Evolutionary conservation across 2,113 vertebrate genomes (phyloP).

Genomic region (Phrynocephalus versicolor): DNA sequence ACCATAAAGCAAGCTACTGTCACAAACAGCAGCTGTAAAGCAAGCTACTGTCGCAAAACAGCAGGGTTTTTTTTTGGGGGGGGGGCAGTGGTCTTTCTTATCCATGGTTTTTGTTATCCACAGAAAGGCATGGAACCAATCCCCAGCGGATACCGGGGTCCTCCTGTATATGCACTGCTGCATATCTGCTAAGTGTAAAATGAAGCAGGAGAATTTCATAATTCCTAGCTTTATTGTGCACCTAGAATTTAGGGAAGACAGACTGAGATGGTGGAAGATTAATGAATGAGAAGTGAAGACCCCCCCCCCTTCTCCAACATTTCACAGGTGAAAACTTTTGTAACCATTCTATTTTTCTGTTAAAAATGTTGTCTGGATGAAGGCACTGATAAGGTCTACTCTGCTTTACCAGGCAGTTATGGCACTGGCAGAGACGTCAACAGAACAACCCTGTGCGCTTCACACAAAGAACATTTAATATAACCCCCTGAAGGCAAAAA

Average conservation of each 20-base stretch:
- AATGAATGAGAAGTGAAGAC: background rate
- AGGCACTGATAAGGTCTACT: background rate
- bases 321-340: background rate
- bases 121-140: too few species aligned
- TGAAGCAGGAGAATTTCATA: background rate
- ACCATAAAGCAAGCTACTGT: too few species aligned
- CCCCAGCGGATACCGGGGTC: too few species aligned
- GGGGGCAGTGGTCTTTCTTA: too few species aligned
- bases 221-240: background rate
- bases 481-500: too few species aligned
- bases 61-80: too few species aligned
- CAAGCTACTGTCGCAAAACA: too few species aligned
- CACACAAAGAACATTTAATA: background rate
- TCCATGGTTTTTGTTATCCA: too few species aligned
- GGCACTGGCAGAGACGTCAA: background rate
- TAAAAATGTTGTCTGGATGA: background rate
- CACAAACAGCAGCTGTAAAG: too few species aligned
- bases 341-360: background rate
- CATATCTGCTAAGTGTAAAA: background rate
- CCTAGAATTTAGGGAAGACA: background rate
- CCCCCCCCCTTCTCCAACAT: too few species aligned
- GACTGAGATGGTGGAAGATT: background rate
- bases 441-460: background rate
- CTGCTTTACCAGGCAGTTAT: background rate
- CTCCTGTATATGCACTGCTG: background rate